These are phyloP conservation scores for Ciconia nigra DNA, from an alignment of 2,797 vertebrate genomes.

Conservation along the genomic window DNA sequence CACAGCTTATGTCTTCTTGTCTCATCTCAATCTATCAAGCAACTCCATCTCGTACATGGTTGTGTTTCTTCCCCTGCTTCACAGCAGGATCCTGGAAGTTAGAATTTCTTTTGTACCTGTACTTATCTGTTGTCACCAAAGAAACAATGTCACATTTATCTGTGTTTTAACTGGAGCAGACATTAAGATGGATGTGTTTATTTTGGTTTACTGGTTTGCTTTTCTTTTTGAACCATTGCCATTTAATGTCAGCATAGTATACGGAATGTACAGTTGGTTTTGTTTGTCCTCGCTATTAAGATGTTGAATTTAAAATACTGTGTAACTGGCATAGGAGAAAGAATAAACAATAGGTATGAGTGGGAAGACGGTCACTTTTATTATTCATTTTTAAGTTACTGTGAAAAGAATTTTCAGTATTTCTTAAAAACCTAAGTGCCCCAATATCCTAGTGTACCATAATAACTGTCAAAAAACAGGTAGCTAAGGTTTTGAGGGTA, in stretches of 20 bases:
- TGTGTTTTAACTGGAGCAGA: not conserved
- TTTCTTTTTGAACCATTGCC: not conserved
- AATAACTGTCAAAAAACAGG: not conserved
- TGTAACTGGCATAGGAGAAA: not conserved
- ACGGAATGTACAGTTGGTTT: fast-evolving
- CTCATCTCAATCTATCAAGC: not conserved
- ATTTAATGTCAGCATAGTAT: not conserved
- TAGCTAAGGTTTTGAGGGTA: not conserved
- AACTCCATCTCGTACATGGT: fast-evolving
- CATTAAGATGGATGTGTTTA: not conserved
- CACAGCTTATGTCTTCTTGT: not conserved
- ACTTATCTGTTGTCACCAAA: not conserved
- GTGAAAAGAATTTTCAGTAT: not conserved
- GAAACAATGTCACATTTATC: not conserved
- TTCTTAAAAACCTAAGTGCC: not conserved
- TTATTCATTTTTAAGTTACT: not conserved
- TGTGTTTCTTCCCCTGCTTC: not conserved
- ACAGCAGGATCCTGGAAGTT: not conserved
- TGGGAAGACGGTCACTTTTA: not conserved
- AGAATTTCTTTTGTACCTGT: not conserved
- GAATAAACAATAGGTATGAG: not conserved
- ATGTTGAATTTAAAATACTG: not conserved
- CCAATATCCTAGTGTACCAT: too few species aligned
- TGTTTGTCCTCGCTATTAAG: not conserved
- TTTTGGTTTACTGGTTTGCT: not conserved